Evolutionary conservation across 2,113 vertebrate species (phyloP), one percentile per base, ranked within the genome.

Genomic region (Pseudorhombus dupliciocellatus): DNA sequence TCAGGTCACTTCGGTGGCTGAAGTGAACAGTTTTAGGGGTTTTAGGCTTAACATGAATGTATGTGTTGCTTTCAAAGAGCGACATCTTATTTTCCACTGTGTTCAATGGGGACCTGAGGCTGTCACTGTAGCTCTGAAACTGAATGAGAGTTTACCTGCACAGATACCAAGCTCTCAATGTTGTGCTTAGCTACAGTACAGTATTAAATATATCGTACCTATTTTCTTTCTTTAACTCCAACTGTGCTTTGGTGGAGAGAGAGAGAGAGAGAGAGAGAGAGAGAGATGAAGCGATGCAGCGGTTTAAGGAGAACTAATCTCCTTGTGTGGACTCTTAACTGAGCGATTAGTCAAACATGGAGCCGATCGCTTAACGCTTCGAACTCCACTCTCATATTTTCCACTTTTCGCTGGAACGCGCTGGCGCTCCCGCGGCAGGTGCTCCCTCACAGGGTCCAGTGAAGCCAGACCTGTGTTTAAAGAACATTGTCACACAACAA

Each of bases 381-480:
- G 24, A 52, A 52, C 50, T 52, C n/a, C 50, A 9, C n/a, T 52
- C 50, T 52, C 50, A 22, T 12, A 52, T 21, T 52, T 24, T 52
- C 50, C 50, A 22, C 20, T 22, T 50, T 50, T 50, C 48, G 21
- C n/a, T 52, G 22, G 50, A 52, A 52, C 50, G 22, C 50, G 22
- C 21, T 22, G 18, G 22, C 10, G 8, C 50, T 8, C 8, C 50
- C 28, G 4, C 12, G 2, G 46, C 66, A 77, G 66, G 66, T 64
- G 67, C 42, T 7, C 2, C 31, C 52, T 26, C 50, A 28, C 16
- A 24, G 8, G 10, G 12, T 21, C 22, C 42, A 22, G 66, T 25
- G 66, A 11, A 16, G n/a, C 37, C 63, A n/a, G 0, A 34, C 24
- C 1, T 62, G 25, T 73, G 48, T 70, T 53, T 44, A 55, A 31